phyloP scores from a whole-genome alignment of 2,888 invertebrate genomes.

The Fragum whitleyi region DNA sequence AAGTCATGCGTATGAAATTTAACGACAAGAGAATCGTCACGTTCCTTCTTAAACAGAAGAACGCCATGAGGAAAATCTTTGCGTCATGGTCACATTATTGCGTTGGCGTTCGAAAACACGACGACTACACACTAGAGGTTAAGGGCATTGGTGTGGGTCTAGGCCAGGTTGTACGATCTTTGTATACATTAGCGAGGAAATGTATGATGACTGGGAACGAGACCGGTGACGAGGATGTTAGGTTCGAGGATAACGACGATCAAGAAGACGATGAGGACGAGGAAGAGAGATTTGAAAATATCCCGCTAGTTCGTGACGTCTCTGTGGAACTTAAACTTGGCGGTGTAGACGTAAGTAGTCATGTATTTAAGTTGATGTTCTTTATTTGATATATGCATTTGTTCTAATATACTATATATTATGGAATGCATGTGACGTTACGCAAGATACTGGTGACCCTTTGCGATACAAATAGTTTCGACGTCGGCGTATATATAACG shows the following conservation, averaged over 20 bases:
- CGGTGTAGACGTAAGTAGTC: neutral
- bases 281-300: neutral
- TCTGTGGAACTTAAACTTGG: neutral
- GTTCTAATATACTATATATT: no score
- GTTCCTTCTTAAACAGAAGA: constrained; percentile 23
- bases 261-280: neutral
- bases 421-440: no score
- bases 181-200: constrained; percentile 33
- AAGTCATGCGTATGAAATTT: constrained; percentile 30
- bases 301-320: neutral
- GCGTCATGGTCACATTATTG: constrained; percentile 40
- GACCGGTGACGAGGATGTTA: constrained; percentile 32
- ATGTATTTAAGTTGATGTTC: no score
- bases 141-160: constrained; percentile 56
- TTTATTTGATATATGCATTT: no score
- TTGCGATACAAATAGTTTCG: no score
- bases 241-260: neutral
- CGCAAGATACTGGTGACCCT: no score
- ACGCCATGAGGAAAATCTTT: constrained; percentile 14
- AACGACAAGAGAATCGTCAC: constrained; percentile 8
- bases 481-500: no score
- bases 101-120: constrained; percentile 16
- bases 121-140: constrained; percentile 5
- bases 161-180: constrained; percentile 22
- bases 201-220: constrained; percentile 15